A percentile compares a stretch with the other conserved stretches of the same genome.
Evolutionary conservation across 2,888 invertebrate genomes (phyloP).

Genomic region (Rhopalosiphum nymphaeae): DNA sequence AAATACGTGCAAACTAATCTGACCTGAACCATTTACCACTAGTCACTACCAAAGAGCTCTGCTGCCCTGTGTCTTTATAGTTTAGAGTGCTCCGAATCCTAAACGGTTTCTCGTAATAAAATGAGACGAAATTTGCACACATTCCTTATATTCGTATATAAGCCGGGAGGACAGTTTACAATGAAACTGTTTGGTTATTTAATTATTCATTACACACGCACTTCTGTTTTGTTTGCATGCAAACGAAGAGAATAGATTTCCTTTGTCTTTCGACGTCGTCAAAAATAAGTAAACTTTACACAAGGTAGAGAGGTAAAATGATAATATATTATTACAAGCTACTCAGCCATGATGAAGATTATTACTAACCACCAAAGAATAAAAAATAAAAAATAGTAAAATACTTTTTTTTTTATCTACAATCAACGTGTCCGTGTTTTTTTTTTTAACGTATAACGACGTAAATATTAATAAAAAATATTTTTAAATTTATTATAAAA

Average conservation of each 20-base stretch:
- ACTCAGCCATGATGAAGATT: background rate
- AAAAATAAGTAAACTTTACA: background rate
- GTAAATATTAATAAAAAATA: background rate
- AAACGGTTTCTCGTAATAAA: background rate
- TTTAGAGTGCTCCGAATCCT: background rate
- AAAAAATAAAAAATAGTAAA: background rate
- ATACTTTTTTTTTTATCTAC: background rate
- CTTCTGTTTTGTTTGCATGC: background rate
- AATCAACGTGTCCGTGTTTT: background rate
- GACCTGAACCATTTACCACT: background rate
- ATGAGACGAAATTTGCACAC: background rate
- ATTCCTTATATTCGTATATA: background rate
- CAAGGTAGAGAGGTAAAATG: background rate
- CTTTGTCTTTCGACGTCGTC: background rate
- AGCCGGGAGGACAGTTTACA: background rate
- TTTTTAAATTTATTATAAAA: background rate
- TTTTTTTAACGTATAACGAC: background rate
- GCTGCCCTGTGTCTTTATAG: background rate
- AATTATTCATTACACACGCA: background rate
- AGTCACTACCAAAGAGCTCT: background rate
- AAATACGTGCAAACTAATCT: background rate
- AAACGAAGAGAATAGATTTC: background rate
- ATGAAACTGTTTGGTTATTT: background rate
- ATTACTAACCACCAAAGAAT: background rate
- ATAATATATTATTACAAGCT: background rate